Evolutionary conservation across 35 echinoderm and acorn worm genomes (phyloP).

Genomic region (Stichopus chloronotus): DNA sequence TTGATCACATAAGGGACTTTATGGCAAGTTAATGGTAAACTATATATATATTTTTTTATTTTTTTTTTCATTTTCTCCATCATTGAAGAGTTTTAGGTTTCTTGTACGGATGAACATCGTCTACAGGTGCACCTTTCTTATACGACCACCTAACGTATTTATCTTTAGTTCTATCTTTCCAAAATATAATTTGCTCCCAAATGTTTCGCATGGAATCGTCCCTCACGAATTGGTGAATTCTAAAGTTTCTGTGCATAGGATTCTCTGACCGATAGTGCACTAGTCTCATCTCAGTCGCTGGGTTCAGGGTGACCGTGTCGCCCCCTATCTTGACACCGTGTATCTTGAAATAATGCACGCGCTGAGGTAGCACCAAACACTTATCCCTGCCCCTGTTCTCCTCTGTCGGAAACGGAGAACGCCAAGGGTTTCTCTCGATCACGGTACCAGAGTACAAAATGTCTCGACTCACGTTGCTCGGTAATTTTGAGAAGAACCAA

Average conservation of each 20-base stretch:
- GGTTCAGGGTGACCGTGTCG: slow-evolving; percentile 79
- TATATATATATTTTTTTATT: too few relatives aligned
- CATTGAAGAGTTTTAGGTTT: neutral
- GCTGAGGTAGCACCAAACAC: slow-evolving; percentile 76
- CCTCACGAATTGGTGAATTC: slow-evolving; percentile 70
- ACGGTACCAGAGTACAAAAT: slow-evolving; percentile 51
- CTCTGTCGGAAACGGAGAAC: slow-evolving; percentile 63
- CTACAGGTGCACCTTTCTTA: slow-evolving; percentile 37
- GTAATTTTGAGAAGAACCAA: slow-evolving; percentile 84
- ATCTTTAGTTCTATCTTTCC: slow-evolving; percentile 56
- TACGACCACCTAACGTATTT: slow-evolving; percentile 38
- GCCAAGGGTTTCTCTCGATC: slow-evolving; percentile 87
- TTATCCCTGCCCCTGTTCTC: slow-evolving; percentile 84
- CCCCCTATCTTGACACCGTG: slow-evolving; percentile 90
- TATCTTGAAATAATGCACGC: slow-evolving; percentile 92
- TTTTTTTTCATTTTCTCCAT: neutral
- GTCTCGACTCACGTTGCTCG: slow-evolving; percentile 52
- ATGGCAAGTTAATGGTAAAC: too few relatives aligned
- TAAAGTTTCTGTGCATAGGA: slow-evolving; percentile 77
- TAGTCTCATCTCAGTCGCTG: slow-evolving; percentile 77
- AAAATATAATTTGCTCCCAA: slow-evolving; percentile 75
- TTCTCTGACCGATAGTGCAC: slow-evolving; percentile 90
- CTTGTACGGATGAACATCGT: slow-evolving; percentile 59
- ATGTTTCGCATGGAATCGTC: slow-evolving; percentile 74
- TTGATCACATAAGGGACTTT: too few relatives aligned